Conservation (phyloP, 2,888 invertebrate species). For the Andrena fulva region DNA sequence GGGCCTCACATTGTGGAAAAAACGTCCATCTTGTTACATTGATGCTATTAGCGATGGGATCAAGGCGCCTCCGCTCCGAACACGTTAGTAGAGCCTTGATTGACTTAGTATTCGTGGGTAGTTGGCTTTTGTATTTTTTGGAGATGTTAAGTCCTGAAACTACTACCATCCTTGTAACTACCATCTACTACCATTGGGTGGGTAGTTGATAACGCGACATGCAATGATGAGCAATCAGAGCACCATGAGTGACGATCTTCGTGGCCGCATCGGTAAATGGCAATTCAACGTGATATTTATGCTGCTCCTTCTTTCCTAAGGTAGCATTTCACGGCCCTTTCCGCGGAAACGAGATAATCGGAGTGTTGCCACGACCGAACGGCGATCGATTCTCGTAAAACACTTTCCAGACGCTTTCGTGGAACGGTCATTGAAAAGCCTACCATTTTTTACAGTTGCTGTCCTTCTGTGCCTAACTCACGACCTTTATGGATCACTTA, state of each 20-base stretch:
- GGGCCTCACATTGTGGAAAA: conserved; percentile 76
- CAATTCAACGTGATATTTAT: conserved; percentile 60
- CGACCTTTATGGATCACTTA: neutral
- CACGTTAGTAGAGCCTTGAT: neutral
- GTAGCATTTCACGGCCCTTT: conserved; percentile 64
- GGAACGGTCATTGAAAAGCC: conserved; percentile 39
- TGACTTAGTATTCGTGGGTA: neutral
- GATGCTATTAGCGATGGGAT: conserved; percentile 46
- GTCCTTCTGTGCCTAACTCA: neutral
- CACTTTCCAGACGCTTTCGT: conserved; percentile 50
- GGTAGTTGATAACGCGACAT: conserved; percentile 21
- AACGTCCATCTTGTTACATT: conserved; percentile 48
- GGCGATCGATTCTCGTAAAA: conserved; percentile 65
- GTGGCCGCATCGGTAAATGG: conserved; percentile 43
- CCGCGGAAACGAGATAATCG: conserved; percentile 69
- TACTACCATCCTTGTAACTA: too few species aligned
- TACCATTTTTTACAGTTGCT: neutral
- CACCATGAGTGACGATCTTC: conserved; percentile 61
- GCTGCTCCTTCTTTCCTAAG: conserved; percentile 61
- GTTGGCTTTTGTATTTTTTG: neutral
- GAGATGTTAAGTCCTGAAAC: neutral
- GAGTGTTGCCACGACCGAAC: conserved; percentile 58
- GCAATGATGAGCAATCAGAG: conserved; percentile 57
- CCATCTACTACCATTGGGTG: neutral
- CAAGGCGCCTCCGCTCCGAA: neutral